Base-by-base conservation (phyloP, 1,140 invertebrate genomes). In the Drosophila nigrodunni region DNA sequence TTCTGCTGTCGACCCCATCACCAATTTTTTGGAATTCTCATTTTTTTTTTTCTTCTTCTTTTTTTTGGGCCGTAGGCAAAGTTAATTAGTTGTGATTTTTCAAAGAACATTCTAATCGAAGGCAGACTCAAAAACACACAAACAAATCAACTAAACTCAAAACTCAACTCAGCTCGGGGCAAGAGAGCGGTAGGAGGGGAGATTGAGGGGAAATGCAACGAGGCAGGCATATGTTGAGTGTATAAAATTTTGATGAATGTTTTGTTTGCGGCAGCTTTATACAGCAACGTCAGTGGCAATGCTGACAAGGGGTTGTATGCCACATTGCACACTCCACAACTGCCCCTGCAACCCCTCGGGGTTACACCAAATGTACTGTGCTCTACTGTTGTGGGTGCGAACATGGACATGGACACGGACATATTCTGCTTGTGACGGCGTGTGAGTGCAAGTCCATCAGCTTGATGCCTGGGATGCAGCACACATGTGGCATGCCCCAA, bases 61-160 rank as follows among this genome's bases (percentile, higher is more conserved):
- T 30, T 74, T 71, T 68, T 80, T 34, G 41, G 73, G 77, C 80
- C 76, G 50, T 50, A 47, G 74, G 68, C 80, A 79, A 89, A 85
- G 85, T 89, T 89, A 90, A 89, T 89, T 89, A 89, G 86, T 89
- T 89, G 85, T 89, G 85, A 89, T 89, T 89, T 89, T 89, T 89
- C 85, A 89, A 90, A 89, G 85, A 85, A 89, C 86, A 89, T 83
- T 89, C 66, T 78, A 89, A 90, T 80, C 68, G 77, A 89, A 78
- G 66, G 59, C 77, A 73, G 75, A 55, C 69, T 18, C 69, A 62
- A 61, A 73, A 49, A 64, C 46, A 79, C 61, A 78, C 69, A 85
- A 87, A 88, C 72, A 76, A 79, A 82, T 74, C 78, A 60, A 77
- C 64, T 59, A 11, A 58, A 43, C 49, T 3, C 37, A 15, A 15